Base-by-base conservation (phyloP, 2,888 invertebrate species). In the Lingula anatina region DNA sequence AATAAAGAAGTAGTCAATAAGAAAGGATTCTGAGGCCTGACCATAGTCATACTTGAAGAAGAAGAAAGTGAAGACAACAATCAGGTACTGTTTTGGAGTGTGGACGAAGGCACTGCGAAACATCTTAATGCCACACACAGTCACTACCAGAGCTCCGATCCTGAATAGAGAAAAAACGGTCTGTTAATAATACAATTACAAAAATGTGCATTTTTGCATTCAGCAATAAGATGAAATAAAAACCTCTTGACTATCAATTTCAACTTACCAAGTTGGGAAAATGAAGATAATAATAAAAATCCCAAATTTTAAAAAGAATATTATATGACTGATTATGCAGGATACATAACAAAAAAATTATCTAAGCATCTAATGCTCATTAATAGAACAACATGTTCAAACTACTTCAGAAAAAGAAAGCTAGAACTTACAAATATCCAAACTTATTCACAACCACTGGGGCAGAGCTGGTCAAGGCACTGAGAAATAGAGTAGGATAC, bases 1-100 rank as follows among this genome's bases (percentile, higher is more conserved):
- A 63, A 90, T 87, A 56, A 97, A 80, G 79, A 92, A 96, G 76
- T 93, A 93, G 76, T 95, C 91, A 0, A 96, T 83, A 15, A 96
- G 83, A 74, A 95, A 94, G 0, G 90, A 89, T 76, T 94, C 91
- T 20, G 89, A 86, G 28, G 86, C 81, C 42, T 83, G 80, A 25
- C 66, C 55, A 66, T 87, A 87, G 73, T 96, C 95, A 61, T 85
- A 82, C 67, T 88, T 86, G 79, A 93, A 94, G 68, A 95, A 84
- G 23, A 97, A 83, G 23, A 88, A 87, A 2, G 95, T 88, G 76
- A 95, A 93, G 51, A 89, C 84, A 43, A 97, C 81, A 52, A 96
- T 89, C 63, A 95, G 81, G 79, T 92, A 96, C 73, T 96, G 91
- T 47, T 87, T 88, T 40, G 90, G 87, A 3, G 93, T 87, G 78